Conservation (phyloP, 2,888 invertebrate species). For the Lasioglossum villosulum region DNA sequence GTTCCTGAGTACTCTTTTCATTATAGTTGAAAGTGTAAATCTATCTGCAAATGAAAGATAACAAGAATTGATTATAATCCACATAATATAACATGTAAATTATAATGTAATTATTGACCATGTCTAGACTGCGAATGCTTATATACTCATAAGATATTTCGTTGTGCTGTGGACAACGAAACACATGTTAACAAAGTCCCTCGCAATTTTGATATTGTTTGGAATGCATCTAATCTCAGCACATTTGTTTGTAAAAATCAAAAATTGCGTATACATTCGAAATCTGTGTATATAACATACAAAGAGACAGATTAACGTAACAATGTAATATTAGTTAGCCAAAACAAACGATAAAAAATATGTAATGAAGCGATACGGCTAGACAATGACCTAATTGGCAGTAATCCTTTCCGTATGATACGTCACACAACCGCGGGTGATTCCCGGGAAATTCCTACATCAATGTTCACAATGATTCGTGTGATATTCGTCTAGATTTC, state of each 20-base stretch:
- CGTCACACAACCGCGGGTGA: neutral
- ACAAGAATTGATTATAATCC: neutral
- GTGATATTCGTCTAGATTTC: neutral
- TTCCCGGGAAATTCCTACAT: neutral
- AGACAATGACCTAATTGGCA: slow-evolving; percentile 37
- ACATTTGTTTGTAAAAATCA: neutral
- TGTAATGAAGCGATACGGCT: neutral
- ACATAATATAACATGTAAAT: neutral
- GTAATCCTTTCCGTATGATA: neutral
- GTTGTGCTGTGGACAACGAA: neutral
- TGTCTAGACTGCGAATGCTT: neutral
- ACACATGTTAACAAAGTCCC: neutral
- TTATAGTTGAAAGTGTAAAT: too few species aligned
- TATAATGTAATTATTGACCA: neutral
- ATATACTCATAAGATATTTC: neutral
- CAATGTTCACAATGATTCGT: neutral
- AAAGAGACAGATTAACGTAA: neutral
- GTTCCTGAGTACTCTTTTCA: neutral
- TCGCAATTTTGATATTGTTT: neutral
- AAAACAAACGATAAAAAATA: neutral
- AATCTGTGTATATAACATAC: neutral
- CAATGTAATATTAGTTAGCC: neutral
- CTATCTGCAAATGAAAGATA: neutral
- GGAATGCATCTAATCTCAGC: neutral
- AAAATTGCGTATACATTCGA: neutral